Evolutionary conservation across 2,113 vertebrate genomes (phyloP), one percentile per base, ranked within the genome.

Genomic region (Bubo scandiacus): DNA sequence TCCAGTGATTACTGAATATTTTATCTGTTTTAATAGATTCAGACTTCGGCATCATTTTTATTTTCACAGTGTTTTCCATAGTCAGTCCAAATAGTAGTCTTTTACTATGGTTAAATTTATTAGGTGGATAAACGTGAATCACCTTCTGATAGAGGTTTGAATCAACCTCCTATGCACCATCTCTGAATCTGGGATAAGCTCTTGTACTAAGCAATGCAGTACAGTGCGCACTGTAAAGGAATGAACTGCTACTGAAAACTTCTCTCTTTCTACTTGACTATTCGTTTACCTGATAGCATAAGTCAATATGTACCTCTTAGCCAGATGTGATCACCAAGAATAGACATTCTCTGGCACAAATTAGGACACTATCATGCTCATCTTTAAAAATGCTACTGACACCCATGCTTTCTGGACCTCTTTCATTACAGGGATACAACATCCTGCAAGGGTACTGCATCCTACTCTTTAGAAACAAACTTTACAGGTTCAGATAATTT

Each of bases 341-440:
- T 0, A 74, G 57, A 51, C 30, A 23, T n/a, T 79, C 20, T 67
- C 22, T 1, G 5, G 61, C 27, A 74, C 10, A 65, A 67, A 38
- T 0, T 34, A 43, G 36, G 15, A 5, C 43, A 66, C 18, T 45
- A 5, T 2, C 45, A 27, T 6, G 6, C 27, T 57, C 11, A n/a
- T 38, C 49, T 42, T 82, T 42, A 62, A 85, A 82, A 94, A 49
- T 11, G 6, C 16, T 42, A 7, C 65, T 25, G 26, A 67, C 38
- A 70, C 11, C 6, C 5, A 2, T 18, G 2, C 30, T 74, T 86
- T 55, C 42, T 55, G 30, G 40, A n/a, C 15, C 10, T 26, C 4
- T 47, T 75, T 49, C 32, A 38, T 0, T 12, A 13, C 3, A 68
- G 32, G 21, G 52, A 90, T 23, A 10, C 15, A 75, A 42, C 11